A percentile compares a stretch with the other conserved stretches of the same genome.
Conservation (phyloP, 2,113 vertebrate genomes). For the Hemibagrus wyckioides region DNA sequence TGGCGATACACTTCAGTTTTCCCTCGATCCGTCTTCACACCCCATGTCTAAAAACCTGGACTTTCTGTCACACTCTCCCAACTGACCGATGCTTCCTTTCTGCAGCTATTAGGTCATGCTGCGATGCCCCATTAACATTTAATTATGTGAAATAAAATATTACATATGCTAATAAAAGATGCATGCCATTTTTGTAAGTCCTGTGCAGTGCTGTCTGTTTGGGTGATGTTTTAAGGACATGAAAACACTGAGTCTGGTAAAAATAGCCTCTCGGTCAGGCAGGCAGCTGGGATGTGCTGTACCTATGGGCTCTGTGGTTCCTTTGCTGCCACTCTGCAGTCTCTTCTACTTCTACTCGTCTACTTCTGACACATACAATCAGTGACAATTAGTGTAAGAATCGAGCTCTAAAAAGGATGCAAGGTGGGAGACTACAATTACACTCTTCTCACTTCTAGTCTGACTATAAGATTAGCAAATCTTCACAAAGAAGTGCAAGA, state of each 20-base stretch:
- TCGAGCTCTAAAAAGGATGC: neutral
- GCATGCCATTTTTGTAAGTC: conserved; percentile 19
- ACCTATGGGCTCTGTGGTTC: conserved; percentile 17
- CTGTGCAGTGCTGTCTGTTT: conserved; percentile 33
- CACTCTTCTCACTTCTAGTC: conserved; percentile 1
- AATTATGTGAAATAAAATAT: conserved; percentile 28
- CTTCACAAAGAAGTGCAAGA: conserved; percentile 39
- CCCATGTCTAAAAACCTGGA: neutral
- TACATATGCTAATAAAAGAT: conserved; percentile 38
- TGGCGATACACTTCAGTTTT: neutral
- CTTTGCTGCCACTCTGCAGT: conserved; percentile 16
- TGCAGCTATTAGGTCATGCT: conserved; percentile 18
- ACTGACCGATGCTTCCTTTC: neutral
- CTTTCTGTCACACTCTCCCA: neutral
- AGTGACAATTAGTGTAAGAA: neutral
- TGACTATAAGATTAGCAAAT: conserved; percentile 13
- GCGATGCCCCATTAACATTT: conserved; percentile 36
- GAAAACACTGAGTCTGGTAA: conserved; percentile 39
- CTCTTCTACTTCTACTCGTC: neutral
- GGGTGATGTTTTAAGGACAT: conserved; percentile 32
- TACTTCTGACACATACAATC: neutral
- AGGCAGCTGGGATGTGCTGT: conserved; percentile 2
- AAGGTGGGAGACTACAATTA: conserved; percentile 12
- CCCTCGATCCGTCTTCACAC: neutral
- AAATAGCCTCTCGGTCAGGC: conserved; percentile 40